Evolutionary conservation across 2,888 invertebrate species (phyloP).

Genomic region (Branchipolynoe longqiensis): DNA sequence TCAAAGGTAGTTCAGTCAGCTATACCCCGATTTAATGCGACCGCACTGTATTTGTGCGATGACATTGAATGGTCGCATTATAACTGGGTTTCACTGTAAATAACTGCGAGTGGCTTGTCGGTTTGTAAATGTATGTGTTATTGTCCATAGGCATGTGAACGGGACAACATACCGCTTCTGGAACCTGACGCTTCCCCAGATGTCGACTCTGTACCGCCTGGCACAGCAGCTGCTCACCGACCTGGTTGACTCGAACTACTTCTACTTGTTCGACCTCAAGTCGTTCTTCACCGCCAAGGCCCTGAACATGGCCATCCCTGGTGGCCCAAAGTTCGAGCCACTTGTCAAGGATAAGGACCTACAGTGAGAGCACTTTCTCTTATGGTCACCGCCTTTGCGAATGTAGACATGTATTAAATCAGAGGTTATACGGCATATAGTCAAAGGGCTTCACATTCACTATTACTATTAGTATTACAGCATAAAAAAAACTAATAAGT

Average conservation of each 20-base stretch:
- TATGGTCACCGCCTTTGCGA: not conserved
- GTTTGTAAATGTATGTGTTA: not conserved
- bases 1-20: no score
- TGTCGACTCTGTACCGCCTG: constrained; percentile 98
- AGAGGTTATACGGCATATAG: not conserved
- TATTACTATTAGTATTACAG: not conserved
- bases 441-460: not conserved
- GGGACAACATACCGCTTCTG: constrained; percentile 98
- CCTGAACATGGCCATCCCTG: constrained; percentile 99
- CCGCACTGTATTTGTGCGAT: not conserved
- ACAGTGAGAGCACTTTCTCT: no score
- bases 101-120: not conserved
- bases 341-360: constrained; percentile 98
- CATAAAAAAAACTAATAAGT: not conserved
- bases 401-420: not conserved
- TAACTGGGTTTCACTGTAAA: no score
- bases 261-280: constrained; percentile 99
- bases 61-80: not conserved
- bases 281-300: constrained; percentile 99
- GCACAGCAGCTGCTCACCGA: constrained; percentile 99
- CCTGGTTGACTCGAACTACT: constrained; percentile 98
- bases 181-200: constrained; percentile 96
- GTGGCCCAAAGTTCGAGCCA: constrained; percentile 99
- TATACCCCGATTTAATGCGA: no score
- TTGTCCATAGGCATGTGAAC: constrained; percentile 88